Evolutionary conservation across 2,888 invertebrate genomes (phyloP).

Genomic region (Zaprionus bogoriensis): DNA sequence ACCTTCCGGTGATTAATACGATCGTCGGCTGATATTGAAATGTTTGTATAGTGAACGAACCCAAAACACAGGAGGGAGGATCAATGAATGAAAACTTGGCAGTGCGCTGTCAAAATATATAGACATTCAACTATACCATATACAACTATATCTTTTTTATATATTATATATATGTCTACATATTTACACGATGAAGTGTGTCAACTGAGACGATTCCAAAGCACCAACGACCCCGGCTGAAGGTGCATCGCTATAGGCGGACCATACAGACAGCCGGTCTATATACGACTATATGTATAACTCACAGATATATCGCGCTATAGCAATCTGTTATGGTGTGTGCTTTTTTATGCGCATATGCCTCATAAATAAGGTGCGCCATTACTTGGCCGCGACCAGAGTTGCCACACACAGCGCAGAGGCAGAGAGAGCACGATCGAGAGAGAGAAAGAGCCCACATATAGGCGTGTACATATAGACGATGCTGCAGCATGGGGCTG

Average conservation of each 20-base stretch:
- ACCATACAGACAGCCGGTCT: slow-evolving; percentile 39
- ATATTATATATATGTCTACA: not conserved
- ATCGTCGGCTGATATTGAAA: not conserved
- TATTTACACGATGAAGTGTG: slow-evolving; percentile 48
- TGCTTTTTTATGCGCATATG: slow-evolving; percentile 66
- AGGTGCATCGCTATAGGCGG: slow-evolving; percentile 22
- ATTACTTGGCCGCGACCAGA: slow-evolving; percentile 69
- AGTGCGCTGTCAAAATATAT: slow-evolving; percentile 10
- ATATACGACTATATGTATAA: slow-evolving; percentile 3
- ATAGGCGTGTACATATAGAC: slow-evolving; percentile 37
- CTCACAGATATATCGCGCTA: slow-evolving; percentile 13
- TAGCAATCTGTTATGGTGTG: slow-evolving; percentile 66
- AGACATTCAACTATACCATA: not conserved
- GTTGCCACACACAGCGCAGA: slow-evolving; percentile 51
- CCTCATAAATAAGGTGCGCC: slow-evolving; percentile 72
- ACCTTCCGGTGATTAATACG: not conserved
- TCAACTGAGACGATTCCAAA: slow-evolving; percentile 42
- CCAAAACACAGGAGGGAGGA: slow-evolving; percentile 7
- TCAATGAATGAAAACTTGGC: slow-evolving; percentile 30
- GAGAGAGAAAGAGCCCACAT: not conserved
- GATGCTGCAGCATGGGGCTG: slow-evolving; percentile 45
- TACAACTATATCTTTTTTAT: not conserved
- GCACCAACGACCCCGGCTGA: slow-evolving; percentile 35
- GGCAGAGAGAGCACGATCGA: slow-evolving; percentile 1
- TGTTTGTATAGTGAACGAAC: not conserved